Percentiles rank a stretch among this genome's conserved stretches.
Evolutionary conservation across 2,888 invertebrate genomes (phyloP).

Genomic region (Helicoverpa assulta): DNA sequence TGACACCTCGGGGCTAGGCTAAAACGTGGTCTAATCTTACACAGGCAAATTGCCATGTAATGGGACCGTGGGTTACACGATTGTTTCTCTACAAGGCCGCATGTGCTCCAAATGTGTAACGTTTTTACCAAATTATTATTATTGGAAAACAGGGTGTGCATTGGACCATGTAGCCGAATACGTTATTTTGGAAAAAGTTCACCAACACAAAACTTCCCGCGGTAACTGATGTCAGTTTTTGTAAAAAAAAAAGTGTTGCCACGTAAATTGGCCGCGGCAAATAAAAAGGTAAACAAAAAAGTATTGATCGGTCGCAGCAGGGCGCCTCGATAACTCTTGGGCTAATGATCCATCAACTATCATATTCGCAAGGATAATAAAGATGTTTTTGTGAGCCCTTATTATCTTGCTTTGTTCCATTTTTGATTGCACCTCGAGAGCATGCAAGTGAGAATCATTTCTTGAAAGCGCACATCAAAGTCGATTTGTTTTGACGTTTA

Average conservation of each 20-base stretch:
- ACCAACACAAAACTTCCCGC: constrained; percentile 46
- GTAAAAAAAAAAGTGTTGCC: constrained; percentile 55
- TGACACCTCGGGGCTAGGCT: constrained; percentile 76
- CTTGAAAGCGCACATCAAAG: constrained; percentile 41
- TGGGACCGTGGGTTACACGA: constrained; percentile 52
- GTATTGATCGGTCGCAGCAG: constrained; percentile 74
- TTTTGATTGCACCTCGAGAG: constrained; percentile 52
- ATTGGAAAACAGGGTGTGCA: constrained; percentile 71
- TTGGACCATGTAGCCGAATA: constrained; percentile 64
- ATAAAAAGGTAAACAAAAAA: constrained; percentile 65
- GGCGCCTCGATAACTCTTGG: constrained; percentile 66
- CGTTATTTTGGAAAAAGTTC: constrained; percentile 50
- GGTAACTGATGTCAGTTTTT: constrained; percentile 41
- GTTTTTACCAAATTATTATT: constrained; percentile 35
- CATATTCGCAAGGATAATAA: constrained; percentile 69
- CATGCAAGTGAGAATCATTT: constrained; percentile 44
- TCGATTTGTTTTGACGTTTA: constrained; percentile 54
- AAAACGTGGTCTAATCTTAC: constrained; percentile 72
- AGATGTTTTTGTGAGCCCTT: constrained; percentile 67
- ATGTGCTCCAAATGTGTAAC: constrained; percentile 28
- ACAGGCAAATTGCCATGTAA: constrained; percentile 68
- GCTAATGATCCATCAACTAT: constrained; percentile 70
- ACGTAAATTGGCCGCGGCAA: constrained; percentile 61
- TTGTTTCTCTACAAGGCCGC: constrained; percentile 40
- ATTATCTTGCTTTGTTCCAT: constrained; percentile 58